phyloP scores from a whole-genome alignment of 1,140 invertebrate species.

The Rhysida immarginata region DNA sequence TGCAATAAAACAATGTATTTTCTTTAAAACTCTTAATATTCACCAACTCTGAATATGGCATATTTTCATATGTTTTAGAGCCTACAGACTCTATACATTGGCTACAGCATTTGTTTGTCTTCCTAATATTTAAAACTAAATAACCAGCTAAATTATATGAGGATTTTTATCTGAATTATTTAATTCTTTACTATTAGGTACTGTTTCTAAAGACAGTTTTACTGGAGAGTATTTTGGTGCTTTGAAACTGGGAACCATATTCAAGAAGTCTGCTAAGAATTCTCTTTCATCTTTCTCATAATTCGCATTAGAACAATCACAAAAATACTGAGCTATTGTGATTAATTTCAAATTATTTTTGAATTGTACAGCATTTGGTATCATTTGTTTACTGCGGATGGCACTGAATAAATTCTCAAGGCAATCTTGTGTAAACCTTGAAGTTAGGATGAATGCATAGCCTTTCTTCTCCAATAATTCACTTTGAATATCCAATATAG shows the following conservation, averaged over 20 bases:
- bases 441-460: neutral
- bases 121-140: neutral
- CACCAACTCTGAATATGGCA: neutral
- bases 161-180: neutral
- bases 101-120: no score
- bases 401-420: neutral
- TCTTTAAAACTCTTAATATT: neutral
- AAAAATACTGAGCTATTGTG: neutral
- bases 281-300: neutral
- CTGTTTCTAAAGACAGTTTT: neutral
- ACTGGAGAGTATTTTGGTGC: neutral
- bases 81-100: neutral
- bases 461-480: neutral
- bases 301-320: neutral
- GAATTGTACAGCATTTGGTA: neutral
- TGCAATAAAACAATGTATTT: neutral
- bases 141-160: neutral
- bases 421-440: neutral
- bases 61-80: neutral
- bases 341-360: neutral
- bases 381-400: neutral
- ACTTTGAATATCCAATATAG: neutral
- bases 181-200: neutral
- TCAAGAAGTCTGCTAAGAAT: neutral
- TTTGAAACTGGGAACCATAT: neutral